A percentile compares a stretch with the other conserved stretches of the same genome.
Evolutionary conservation across 2,888 invertebrate genomes (phyloP).

Genomic region (Dolichomitus sp.): DNA sequence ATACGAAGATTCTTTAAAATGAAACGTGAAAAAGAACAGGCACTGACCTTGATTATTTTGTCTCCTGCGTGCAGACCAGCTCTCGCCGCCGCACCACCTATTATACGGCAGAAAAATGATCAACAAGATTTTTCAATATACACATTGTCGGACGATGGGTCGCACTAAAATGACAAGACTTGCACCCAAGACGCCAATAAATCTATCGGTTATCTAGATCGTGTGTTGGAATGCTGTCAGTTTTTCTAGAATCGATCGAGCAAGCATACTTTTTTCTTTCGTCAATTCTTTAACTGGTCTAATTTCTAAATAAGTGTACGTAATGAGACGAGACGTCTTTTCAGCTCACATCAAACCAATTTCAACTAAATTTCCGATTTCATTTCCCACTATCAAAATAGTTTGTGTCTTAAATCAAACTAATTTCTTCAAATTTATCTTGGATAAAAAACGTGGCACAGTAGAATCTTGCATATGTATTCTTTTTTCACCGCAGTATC

Average conservation of each 20-base stretch:
- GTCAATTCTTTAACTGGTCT: conserved; percentile 7
- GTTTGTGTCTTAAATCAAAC: no score
- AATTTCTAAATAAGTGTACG: not conserved
- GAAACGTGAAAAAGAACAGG: conserved; percentile 57
- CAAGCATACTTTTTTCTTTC: conserved; percentile 28
- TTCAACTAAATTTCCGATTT: no score
- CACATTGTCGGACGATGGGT: not conserved
- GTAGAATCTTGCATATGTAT: no score
- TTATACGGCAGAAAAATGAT: conserved; percentile 1
- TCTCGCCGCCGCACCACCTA: conserved; percentile 96
- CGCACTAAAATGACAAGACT: not conserved
- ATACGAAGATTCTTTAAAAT: not conserved
- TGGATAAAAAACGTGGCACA: no score
- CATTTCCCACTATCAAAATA: no score
- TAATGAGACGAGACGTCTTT: no score
- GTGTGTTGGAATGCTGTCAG: not conserved
- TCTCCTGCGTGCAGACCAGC: conserved; percentile 97
- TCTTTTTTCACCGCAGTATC: no score
- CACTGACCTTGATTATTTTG: conserved; percentile 94
- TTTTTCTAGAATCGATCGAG: conserved; percentile 27
- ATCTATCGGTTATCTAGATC: no score
- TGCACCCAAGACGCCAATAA: not conserved
- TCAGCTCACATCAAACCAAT: no score
- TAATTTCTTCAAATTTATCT: no score
- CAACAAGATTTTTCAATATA: not conserved